Base-by-base conservation (phyloP, 2,888 invertebrate genomes). In the Germaria angustata region DNA sequence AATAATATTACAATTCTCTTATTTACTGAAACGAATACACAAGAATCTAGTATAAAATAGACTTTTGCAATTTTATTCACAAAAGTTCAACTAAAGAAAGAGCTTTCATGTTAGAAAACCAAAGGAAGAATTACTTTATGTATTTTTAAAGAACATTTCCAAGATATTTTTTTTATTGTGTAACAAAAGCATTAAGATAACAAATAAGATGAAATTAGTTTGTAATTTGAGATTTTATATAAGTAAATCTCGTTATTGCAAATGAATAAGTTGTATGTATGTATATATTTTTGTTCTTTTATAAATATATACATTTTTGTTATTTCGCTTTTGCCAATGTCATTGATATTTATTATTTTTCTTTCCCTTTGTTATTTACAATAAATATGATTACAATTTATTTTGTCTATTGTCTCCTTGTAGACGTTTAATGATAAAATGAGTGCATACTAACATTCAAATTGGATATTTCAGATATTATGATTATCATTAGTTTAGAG, bases 401-500 rank as follows among this genome's bases (percentile, higher is more conserved):
- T 57, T 15, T 57, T 36, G n/a, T 57, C 34, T 46, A 44, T 57
- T 57, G 44, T 32, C 22, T 46, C 9, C 44, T 24, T 13, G 2
- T 22, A 24, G n/a, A 17, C n/a, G 8, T 34, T 39, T 24, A 8
- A 51, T 53, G 51, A 53, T 9, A 24, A 36, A 51, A 49, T 7
- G 8, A 61, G 20, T 41, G 34, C 24, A 59, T 15, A 44, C 28
- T 24, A 32, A 51, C 17, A 49, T 59, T 57, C n/a, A 22, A 57
- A n/a, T 8, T 11, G 11, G 34, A 46, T 71, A 51, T 66, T 46
- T 39, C 22, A 61, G 69, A 69, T 61, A 44, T 59, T 49, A 34
- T 63, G 61, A 55, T 72, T 59, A 66, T 53, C 55, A 68, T 61
- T 76, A 71, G 71, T 66, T 71, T 59, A 22, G 8, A 32, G 32